Evolutionary conservation across 2,797 vertebrate genomes (phyloP), one percentile per base, ranked within the genome.

Genomic region (Manis pentadactyla): DNA sequence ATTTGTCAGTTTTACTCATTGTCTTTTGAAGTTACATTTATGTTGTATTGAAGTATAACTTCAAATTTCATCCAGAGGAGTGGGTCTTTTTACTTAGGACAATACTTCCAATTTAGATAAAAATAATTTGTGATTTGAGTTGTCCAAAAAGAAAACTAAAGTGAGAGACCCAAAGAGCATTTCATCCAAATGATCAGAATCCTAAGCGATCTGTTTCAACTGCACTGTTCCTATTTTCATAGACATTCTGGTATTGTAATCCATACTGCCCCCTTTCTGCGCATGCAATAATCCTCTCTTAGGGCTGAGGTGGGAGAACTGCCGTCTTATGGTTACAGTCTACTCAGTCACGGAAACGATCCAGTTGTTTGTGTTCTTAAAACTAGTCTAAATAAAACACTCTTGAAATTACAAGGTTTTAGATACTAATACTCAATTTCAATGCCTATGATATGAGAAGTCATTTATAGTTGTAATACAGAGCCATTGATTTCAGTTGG

Each of bases 1-100:
- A 97, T 98, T 97, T 98, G 97, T 98, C 98, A 97, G 61, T 79
- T 98, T 98, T 96, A 97, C 96, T 98, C 97, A 98, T 89, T 97
- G 96, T 98, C 90, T 78, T 95, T 42, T 77, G 86, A 74, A 97
- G 49, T 97, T 39, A 25, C 87, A 97, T 88, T 88, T 93, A 81
- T 93, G 96, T 94, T 95, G 83, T 97, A 94, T 79, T 90, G 95
- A 96, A 74, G 84, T 75, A 59, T 97, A 96, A 27, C 79, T 93
- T 87, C 42, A 63, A 68, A 51, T 90, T 2, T 3, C 10, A 93
- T 39, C 94, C 87, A 39, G 61, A 79, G 23, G 25, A 69, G 55
- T 79, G 71, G 12, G 0, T 85, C 39, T 91, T 92, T 97, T 79
- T 86, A 31, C 13, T 12, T 95, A 59, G 9, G 66, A 87, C 12